phyloP scores from a whole-genome alignment of 2,113 vertebrate genomes.

The Salminus brasiliensis region DNA sequence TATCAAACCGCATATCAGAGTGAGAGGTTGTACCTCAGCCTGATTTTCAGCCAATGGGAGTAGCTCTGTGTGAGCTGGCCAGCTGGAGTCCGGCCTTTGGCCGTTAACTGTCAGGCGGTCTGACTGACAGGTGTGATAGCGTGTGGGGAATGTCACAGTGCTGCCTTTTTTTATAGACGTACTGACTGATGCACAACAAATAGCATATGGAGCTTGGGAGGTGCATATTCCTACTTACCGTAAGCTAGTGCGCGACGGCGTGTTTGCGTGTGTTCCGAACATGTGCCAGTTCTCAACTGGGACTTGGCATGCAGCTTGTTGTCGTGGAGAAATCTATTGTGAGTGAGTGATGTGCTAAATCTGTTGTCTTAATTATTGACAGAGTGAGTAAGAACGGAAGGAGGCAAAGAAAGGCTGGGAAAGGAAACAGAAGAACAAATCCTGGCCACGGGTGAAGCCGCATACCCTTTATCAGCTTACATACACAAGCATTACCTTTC shows the following conservation, averaged over 20 bases:
- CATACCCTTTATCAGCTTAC: background rate
- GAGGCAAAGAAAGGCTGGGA: conserved; percentile 10
- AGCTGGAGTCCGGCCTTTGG: background rate
- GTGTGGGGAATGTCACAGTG: background rate
- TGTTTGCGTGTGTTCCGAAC: conserved; percentile 15
- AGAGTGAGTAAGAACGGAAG: background rate
- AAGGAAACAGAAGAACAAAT: conserved; percentile 16
- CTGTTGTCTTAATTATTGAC: conserved; percentile 51
- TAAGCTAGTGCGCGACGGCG: background rate
- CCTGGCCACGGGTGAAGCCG: background rate
- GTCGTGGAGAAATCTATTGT: conserved; percentile 62
- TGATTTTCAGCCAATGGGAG: conserved; percentile 20
- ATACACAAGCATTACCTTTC: background rate
- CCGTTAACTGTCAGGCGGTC: background rate
- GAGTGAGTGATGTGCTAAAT: conserved; percentile 55
- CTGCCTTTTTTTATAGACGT: background rate
- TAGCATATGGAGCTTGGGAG: background rate
- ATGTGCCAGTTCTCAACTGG: conserved; percentile 47
- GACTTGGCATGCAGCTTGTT: conserved; percentile 50
- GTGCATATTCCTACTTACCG: background rate
- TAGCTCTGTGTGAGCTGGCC: background rate
- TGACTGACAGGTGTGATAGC: conserved; percentile 28
- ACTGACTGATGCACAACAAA: conserved; percentile 18
- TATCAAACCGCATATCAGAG: conserved; percentile 22
- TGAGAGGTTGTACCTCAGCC: background rate